Base-by-base conservation (phyloP, 2,888 invertebrate species). In the Embidobia sp. region DNA sequence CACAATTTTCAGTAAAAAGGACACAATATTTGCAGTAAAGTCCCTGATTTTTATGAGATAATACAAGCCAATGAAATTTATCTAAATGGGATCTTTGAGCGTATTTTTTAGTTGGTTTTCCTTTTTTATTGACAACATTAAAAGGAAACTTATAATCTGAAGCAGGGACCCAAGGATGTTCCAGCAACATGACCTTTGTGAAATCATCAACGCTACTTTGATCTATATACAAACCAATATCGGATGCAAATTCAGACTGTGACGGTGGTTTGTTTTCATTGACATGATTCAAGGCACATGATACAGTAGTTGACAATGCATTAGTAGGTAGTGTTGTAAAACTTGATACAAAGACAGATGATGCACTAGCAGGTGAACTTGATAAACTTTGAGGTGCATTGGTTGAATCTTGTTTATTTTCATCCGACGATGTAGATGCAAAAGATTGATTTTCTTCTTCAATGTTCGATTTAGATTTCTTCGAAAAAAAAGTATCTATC, bases 1-100 rank as follows among this genome's bases (percentile, higher is more conserved):
- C 40, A 13, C 33, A 42, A 7, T 46, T 29, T 27, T 4, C 27
- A 22, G 53, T 35, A 59, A 70, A 69, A 19, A 77, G 44, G 7
- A 35, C 73, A 35, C 77, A 80, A 46, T 79, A 77, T 46, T 64
- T 73, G 48, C 77, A 79, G 53, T 76, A 73, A 33, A 79, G 70
- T 22, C 77, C 80, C 29, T 40, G 57, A 46, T 76, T 66, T 48
- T 77, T 69, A 16, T 78, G 67, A 6, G 80, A 79, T 27, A 79
- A 42, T 2, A 78, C 73, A 35, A 80, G 75, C 79, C 77, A 79
- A 16, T 64, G 53, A 55, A 77, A 81, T 40, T 78, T 73, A 13
- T 77, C 64, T 10, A 80, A 67, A 57, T 79, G 77, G 18, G 78
- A 69, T 35, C 61, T 70, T 11, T 79, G 66, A 35, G 77, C 78